Evolutionary conservation across 2,113 vertebrate species (phyloP).

Genomic region (Orientallactaga bullata): DNA sequence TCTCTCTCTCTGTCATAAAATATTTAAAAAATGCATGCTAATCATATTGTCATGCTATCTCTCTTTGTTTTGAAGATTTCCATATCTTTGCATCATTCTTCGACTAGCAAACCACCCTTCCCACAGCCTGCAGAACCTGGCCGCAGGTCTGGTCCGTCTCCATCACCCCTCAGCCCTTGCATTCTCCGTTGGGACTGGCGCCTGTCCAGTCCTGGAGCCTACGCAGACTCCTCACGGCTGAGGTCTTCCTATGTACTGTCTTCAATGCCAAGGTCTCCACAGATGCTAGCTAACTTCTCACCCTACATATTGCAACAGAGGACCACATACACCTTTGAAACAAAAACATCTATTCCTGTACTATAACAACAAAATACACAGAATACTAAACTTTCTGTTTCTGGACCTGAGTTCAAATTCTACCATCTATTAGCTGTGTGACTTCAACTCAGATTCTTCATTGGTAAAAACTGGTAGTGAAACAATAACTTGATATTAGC

Average conservation of each 20-base stretch:
- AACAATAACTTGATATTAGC: not conserved
- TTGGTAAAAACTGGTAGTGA: not conserved
- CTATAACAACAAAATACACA: not conserved
- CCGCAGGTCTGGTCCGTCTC: accelerated
- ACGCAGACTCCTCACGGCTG: not conserved
- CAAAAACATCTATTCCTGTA: not conserved
- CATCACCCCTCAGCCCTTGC: accelerated
- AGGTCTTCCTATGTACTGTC: not conserved
- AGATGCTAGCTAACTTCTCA: not conserved
- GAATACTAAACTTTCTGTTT: not conserved
- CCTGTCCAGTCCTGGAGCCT: not conserved
- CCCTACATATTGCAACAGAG: not conserved
- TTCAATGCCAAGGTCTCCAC: not conserved
- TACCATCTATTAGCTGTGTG: not conserved
- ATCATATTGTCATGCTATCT: not conserved
- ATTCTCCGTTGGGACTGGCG: not conserved
- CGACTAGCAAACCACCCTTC: not conserved
- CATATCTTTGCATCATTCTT: not conserved
- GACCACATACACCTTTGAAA: not conserved
- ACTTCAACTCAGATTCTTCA: not conserved
- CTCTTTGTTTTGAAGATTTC: not conserved
- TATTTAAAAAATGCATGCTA: slow-evolving; percentile 1
- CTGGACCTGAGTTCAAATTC: not conserved
- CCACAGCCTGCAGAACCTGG: not conserved
- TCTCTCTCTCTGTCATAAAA: too few relatives aligned